Base-by-base conservation (phyloP, 2,113 vertebrate genomes). In the Aegithalos caudatus region DNA sequence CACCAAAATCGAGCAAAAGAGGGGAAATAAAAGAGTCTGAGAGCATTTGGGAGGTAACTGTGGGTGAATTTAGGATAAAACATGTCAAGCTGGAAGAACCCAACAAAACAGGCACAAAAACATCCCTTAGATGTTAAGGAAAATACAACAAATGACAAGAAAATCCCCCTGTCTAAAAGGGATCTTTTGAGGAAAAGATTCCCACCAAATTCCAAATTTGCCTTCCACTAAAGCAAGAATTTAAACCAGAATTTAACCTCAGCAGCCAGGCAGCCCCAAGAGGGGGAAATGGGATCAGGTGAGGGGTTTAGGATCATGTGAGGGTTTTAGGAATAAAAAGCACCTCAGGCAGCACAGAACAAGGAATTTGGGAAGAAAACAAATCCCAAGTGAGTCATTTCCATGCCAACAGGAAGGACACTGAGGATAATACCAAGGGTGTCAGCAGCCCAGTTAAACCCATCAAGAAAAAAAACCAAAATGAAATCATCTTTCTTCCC, bases 261-360 rank as follows among this genome's bases (percentile, higher is more conserved):
- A 60, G 66, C 53, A 62, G 58, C 19, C 54, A 81, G 50, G 9
- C 31, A 3, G 2, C 4, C 21, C 72, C 72, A 20, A 10, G 50
- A 53, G 51, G 56, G 25, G 45, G 12, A 17, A 94, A 64, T 1
- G 24, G 62, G 40, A 76, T 35, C 21, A 0, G 2, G 7, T 3
- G n/a, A n/a, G n/a, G n/a, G n/a, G n/a, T n/a, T n/a, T n/a, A n/a
- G n/a, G n/a, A n/a, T n/a, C n/a, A n/a, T n/a, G n/a, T n/a, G n/a
- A 35, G 11, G 21, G 14, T 35, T 50, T 35, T 5, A 31, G 50
- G 25, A 70, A 45, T 2, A 4, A 0, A 1, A 2, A 17, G 18
- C n/a, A 33, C 15, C 5, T 13, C 0, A 29, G 28, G 33, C 9
- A 58, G 28, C 37, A 35, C 70, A 28, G 42, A 72, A 56, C 5